Evolutionary conservation across 1,140 invertebrate genomes (phyloP).

Genomic region (Orchestia grillus): DNA sequence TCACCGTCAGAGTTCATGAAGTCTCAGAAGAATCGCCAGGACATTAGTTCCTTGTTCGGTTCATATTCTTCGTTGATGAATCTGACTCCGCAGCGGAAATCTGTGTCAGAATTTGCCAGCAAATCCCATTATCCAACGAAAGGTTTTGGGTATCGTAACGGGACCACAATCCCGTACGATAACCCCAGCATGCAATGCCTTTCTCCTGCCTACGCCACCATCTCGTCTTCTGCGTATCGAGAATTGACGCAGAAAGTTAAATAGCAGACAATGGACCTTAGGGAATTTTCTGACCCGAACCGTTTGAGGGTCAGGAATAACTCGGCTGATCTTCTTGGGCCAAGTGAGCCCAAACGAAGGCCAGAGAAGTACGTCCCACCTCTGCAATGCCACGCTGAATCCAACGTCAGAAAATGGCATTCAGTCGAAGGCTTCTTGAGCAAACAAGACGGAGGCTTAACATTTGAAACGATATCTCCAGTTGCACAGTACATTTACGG

Average conservation of each 20-base stretch:
- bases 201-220: conserved; percentile 19
- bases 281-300: not conserved
- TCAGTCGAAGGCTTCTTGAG: not conserved
- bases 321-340: not conserved
- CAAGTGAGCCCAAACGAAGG: not conserved
- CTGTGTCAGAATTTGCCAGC: not conserved
- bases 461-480: conserved; percentile 13
- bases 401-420: not conserved
- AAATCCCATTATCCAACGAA: not conserved
- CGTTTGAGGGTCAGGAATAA: not conserved
- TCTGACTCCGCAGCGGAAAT: not conserved
- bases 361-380: not conserved
- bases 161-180: not conserved
- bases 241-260: conserved; percentile 39
- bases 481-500: conserved; percentile 26
- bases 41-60: conserved; percentile 30
- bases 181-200: not conserved
- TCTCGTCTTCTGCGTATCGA: conserved; percentile 28
- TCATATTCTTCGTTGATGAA: conserved; percentile 35
- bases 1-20: not conserved
- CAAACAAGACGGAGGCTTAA: not conserved
- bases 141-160: not conserved
- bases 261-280: conserved; percentile 19
- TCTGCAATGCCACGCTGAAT: not conserved
- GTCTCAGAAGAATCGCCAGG: not conserved